Percentiles rank a stretch among this genome's conserved stretches.
phyloP scores from a whole-genome alignment of 37 sponge, comb jelly and placozoan species.

The Petrosia ficiformis region DNA sequence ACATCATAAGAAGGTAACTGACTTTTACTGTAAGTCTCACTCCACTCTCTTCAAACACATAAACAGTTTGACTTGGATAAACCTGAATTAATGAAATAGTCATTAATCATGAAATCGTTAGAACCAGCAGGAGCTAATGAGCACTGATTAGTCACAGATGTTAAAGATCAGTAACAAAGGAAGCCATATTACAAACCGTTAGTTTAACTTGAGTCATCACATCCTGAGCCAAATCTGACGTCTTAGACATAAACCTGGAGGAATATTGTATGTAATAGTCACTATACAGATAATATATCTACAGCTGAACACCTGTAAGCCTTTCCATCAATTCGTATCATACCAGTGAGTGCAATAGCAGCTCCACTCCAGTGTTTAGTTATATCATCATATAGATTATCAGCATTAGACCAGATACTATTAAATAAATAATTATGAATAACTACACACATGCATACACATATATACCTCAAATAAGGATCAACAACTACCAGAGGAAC shows the following conservation, averaged over 20 bases:
- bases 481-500: constrained; percentile 77
- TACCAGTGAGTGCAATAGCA: constrained; percentile 32
- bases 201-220: constrained; percentile 39
- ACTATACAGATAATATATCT: neutral
- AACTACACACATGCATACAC: neutral
- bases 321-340: constrained; percentile 54
- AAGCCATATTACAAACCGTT: constrained; percentile 12
- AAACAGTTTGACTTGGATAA: constrained; percentile 67
- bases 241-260: constrained; percentile 38
- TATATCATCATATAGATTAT: constrained; percentile 62
- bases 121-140: no score
- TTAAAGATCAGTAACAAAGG: neutral
- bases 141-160: no score
- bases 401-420: constrained; percentile 71
- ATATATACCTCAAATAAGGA: constrained; percentile 59
- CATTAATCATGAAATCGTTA: no score
- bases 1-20: neutral
- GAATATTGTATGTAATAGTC: neutral
- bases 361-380: constrained; percentile 65
- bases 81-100: no score
- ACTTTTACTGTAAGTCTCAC: constrained; percentile 50
- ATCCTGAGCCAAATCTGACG: constrained; percentile 10
- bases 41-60: constrained; percentile 51
- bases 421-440: neutral
- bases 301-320: constrained; percentile 31